phyloP scores from a whole-genome alignment of 64 coral and sea anemone genomes.

The Hydrozoanthus tunicans region DNA sequence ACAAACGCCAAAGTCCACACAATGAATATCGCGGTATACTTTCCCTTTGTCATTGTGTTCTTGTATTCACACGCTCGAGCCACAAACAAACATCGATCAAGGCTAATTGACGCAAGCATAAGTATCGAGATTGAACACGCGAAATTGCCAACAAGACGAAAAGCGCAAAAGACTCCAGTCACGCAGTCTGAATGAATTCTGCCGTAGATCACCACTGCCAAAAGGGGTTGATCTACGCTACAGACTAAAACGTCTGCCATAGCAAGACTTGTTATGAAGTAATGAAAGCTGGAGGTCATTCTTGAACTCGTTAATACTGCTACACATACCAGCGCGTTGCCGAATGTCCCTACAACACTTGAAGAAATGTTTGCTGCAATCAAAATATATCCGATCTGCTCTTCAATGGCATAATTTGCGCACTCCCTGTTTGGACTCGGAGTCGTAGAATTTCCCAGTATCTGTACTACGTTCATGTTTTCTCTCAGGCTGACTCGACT shows the following conservation, averaged over 20 bases:
- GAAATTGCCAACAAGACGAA: constrained; percentile 77
- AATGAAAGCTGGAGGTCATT: constrained; percentile 69
- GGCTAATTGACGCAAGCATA: constrained; percentile 64
- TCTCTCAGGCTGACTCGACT: not conserved
- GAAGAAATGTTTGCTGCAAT: constrained; percentile 59
- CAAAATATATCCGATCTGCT: constrained; percentile 39
- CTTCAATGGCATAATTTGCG: not conserved
- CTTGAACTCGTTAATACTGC: constrained; percentile 66
- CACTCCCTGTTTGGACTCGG: not conserved
- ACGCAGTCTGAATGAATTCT: constrained; percentile 38
- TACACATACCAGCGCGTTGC: constrained; percentile 75
- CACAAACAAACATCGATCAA: constrained; percentile 81
- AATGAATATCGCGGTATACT: constrained; percentile 41
- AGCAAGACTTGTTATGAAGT: constrained; percentile 77
- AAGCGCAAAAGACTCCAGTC: constrained; percentile 35
- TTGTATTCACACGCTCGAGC: constrained; percentile 52
- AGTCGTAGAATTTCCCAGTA: not conserved
- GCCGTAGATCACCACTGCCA: constrained; percentile 56
- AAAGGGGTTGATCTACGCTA: constrained; percentile 69
- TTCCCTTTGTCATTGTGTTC: constrained; percentile 67
- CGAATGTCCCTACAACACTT: constrained; percentile 63
- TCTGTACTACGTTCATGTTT: not conserved
- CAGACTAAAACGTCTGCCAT: constrained; percentile 74
- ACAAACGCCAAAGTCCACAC: constrained; percentile 56
- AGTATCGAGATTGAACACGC: constrained; percentile 69